Evolutionary conservation across 2,888 invertebrate species (phyloP).

Genomic region (Glyphotaelius pellucidus): DNA sequence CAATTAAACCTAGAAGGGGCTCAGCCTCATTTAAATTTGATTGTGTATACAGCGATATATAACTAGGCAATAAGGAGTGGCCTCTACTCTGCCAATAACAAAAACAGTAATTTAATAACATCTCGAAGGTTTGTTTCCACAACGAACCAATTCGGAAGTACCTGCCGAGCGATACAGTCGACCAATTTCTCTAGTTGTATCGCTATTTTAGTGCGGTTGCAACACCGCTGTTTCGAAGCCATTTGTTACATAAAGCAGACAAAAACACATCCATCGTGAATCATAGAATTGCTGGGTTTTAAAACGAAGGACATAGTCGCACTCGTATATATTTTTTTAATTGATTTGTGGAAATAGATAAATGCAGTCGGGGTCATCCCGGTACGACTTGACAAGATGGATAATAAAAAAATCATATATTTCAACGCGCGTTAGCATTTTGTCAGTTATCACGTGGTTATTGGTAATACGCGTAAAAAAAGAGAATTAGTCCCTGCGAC

Average conservation of each 20-base stretch:
- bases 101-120: neutral
- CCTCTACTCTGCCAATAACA: neutral
- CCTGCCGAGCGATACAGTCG: constrained; percentile 10
- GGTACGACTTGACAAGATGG: neutral
- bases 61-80: neutral
- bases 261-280: neutral
- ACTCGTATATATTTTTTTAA: neutral
- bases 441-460: neutral
- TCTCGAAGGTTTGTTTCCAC: neutral
- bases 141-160: neutral
- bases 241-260: neutral
- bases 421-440: too few relatives aligned
- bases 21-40: too few relatives aligned
- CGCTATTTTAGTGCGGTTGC: neutral
- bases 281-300: neutral
- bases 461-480: neutral
- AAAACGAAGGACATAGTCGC: neutral
- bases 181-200: neutral
- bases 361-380: neutral
- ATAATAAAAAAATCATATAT: neutral
- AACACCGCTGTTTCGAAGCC: neutral
- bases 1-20: too few relatives aligned
- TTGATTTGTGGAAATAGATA: neutral
- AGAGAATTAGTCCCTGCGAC: neutral
- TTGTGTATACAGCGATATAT: neutral